A percentile compares a stretch with the other conserved stretches of the same genome.
Evolutionary conservation across 2,888 invertebrate species (phyloP).

Genomic region (Dichetophora obliterata): DNA sequence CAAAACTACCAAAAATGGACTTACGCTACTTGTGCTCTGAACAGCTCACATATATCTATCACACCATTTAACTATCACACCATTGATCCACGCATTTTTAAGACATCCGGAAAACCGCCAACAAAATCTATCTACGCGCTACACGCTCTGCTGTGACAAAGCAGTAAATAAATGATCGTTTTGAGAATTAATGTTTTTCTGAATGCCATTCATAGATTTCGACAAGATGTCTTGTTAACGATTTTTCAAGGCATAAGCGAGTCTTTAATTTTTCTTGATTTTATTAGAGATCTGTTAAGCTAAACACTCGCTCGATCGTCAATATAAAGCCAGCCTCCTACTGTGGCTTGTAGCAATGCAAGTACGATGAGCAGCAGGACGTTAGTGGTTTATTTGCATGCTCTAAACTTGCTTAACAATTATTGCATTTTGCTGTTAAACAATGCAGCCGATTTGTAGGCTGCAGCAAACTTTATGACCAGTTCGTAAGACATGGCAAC

Average conservation of each 20-base stretch:
- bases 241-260: constrained; percentile 20
- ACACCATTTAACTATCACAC: too few relatives aligned
- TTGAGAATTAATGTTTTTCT: constrained; percentile 26
- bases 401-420: constrained; percentile 40
- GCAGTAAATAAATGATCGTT: constrained; percentile 26
- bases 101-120: too few relatives aligned
- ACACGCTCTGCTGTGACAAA: not conserved
- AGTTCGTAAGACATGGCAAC: constrained; percentile 15
- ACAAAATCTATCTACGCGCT: too few relatives aligned
- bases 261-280: not conserved
- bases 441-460: constrained; percentile 39
- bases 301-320: constrained; percentile 27
- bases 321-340: constrained; percentile 30
- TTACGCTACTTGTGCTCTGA: too few relatives aligned
- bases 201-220: constrained; percentile 30
- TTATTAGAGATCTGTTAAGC: constrained; percentile 3
- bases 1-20: too few relatives aligned
- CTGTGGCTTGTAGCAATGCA: constrained; percentile 16
- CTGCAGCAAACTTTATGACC: not conserved
- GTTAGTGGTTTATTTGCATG: not conserved
- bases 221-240: constrained; percentile 34
- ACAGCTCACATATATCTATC: too few relatives aligned
- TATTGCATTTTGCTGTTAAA: constrained; percentile 52
- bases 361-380: not conserved
- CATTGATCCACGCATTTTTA: too few relatives aligned